These are phyloP conservation scores for Reinhardtius hippoglossoides DNA, from an alignment of 2,113 vertebrate genomes.

Conservation along the genomic window DNA sequence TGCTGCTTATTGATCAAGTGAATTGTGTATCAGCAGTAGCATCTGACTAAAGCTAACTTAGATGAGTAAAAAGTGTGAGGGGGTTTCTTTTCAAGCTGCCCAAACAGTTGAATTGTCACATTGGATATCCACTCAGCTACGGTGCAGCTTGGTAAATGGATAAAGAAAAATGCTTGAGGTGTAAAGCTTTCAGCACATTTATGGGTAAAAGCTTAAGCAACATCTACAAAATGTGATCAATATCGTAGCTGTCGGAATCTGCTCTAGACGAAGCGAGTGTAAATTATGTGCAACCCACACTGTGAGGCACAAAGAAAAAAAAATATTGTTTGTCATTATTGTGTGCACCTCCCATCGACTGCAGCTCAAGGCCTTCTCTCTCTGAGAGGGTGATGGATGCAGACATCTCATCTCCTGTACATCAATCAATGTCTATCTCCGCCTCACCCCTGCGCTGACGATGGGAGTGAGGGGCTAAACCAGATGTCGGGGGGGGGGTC, in stretches of 20 bases:
- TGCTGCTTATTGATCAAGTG: too few species aligned
- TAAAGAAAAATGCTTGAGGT: constrained; percentile 40
- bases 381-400: constrained; percentile 50
- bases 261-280: constrained; percentile 19
- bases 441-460: constrained; percentile 12
- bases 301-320: constrained; percentile 22
- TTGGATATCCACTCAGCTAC: constrained; percentile 39
- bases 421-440: constrained; percentile 13
- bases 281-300: constrained; percentile 8
- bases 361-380: constrained; percentile 51
- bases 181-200: constrained; percentile 44
- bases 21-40: too few species aligned
- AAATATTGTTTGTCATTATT: constrained; percentile 8
- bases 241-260: neutral
- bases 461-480: neutral
- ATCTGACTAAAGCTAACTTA: constrained; percentile 1
- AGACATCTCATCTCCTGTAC: constrained; percentile 36
- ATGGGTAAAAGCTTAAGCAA: constrained; percentile 30
- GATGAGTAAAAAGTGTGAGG: neutral
- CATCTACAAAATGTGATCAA: constrained; percentile 35
- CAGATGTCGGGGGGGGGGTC: neutral
- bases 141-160: constrained; percentile 30
- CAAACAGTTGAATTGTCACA: constrained; percentile 36
- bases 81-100: neutral
- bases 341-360: constrained; percentile 17